phyloP scores from a whole-genome alignment of 1,140 invertebrate genomes.

The Anoplolepis gracilipes region DNA sequence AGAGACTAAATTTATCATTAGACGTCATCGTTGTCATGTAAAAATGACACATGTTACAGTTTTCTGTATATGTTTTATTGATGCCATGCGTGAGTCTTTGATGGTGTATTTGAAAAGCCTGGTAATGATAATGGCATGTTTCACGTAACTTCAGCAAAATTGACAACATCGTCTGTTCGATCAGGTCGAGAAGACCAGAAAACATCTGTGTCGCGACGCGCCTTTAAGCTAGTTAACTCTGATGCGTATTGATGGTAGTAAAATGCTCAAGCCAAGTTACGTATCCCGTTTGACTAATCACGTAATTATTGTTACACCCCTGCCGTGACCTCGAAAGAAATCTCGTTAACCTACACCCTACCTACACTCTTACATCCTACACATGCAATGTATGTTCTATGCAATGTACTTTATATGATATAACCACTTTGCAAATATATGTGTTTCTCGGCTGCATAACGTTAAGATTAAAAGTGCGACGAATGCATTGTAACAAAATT shows the following conservation, averaged over 20 bases:
- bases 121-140: slow-evolving; percentile 40
- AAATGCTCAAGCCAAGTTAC: slow-evolving; percentile 31
- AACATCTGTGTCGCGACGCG: not conserved
- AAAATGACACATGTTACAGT: not conserved
- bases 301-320: slow-evolving; percentile 41
- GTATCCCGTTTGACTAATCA: slow-evolving; percentile 34
- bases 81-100: not conserved
- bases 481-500: not conserved
- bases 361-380: not conserved
- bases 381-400: not conserved
- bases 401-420: no score
- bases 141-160: not conserved
- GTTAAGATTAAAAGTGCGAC: not conserved
- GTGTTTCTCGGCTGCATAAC: not conserved
- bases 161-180: not conserved
- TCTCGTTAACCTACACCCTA: slow-evolving; percentile 28
- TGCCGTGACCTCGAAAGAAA: not conserved
- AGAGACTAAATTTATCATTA: not conserved
- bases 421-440: not conserved
- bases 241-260: slow-evolving; percentile 12
- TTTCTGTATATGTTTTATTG: no score
- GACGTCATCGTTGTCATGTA: slow-evolving; percentile 1
- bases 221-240: slow-evolving; percentile 16
- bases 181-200: not conserved
- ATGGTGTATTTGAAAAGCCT: slow-evolving; percentile 10